A percentile compares a stretch with the other conserved stretches of the same genome.
Conservation (phyloP, 2,113 vertebrate genomes). For the Corythornis vintsioides region DNA sequence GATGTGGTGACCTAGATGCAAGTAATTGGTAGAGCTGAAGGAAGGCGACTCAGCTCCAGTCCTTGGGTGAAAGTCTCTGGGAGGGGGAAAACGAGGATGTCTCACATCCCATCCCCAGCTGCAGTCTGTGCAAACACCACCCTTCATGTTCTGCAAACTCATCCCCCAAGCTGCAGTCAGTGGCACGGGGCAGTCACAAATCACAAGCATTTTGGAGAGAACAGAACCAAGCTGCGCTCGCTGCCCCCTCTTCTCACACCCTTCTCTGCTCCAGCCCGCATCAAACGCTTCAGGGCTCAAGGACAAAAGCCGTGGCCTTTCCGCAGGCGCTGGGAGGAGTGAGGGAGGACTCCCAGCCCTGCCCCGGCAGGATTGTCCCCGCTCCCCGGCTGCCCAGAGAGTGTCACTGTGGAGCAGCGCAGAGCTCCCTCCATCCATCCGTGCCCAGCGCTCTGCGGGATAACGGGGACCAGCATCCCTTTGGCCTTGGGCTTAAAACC, state of each 20-base stretch:
- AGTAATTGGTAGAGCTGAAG: not conserved
- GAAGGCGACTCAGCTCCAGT: not conserved
- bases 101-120: not conserved
- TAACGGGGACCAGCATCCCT: rapidly evolving
- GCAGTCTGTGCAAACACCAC: not conserved
- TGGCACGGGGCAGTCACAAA: not conserved
- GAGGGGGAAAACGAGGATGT: rapidly evolving
- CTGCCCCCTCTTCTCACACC: not conserved
- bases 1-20: conserved; percentile 47
- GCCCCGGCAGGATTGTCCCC: rapidly evolving
- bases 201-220: not conserved
- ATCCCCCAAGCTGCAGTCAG: not conserved
- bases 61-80: not conserved
- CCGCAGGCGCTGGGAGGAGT: not conserved
- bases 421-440: not conserved
- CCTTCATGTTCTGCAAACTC: rapidly evolving
- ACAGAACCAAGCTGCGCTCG: not conserved
- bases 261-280: not conserved
- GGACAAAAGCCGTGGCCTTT: not conserved
- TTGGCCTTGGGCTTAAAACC: rapidly evolving
- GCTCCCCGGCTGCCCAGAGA: not conserved
- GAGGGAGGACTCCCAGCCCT: too few relatives aligned
- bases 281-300: not conserved
- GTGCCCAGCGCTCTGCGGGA: not conserved
- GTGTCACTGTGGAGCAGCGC: conserved; percentile 44